A percentile compares a stretch with the other conserved stretches of the same genome.
Evolutionary conservation across 2,888 invertebrate species (phyloP).

Genomic region (Meiosimyza platycephala): DNA sequence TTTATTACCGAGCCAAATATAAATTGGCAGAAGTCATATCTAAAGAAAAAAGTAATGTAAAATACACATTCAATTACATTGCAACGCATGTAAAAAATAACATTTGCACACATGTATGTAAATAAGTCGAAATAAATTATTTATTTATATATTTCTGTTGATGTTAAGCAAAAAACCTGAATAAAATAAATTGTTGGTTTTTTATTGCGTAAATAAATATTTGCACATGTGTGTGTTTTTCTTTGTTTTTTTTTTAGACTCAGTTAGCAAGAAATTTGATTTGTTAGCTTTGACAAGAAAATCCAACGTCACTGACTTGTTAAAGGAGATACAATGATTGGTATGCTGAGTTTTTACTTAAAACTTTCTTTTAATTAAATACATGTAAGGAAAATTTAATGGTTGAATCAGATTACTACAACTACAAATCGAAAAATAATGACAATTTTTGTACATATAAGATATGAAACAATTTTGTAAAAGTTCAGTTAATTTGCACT

Average conservation of each 20-base stretch:
- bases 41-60: background rate
- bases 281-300: background rate
- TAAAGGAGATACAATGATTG: too few relatives aligned
- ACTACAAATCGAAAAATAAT: too few relatives aligned
- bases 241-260: background rate
- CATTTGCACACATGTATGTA: background rate
- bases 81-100: too few relatives aligned
- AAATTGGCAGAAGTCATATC: conserved; percentile 1
- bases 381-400: too few relatives aligned
- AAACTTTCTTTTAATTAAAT: too few relatives aligned
- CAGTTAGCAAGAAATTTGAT: background rate
- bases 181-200: background rate
- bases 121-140: background rate
- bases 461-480: too few relatives aligned
- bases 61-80: too few relatives aligned
- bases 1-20: background rate
- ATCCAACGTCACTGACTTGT: too few relatives aligned
- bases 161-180: background rate
- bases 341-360: too few relatives aligned
- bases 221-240: background rate
- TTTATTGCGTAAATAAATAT: background rate
- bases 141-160: background rate
- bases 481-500: too few relatives aligned
- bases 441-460: too few relatives aligned
- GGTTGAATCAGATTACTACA: too few relatives aligned